Evolutionary conservation across 1,140 invertebrate species (phyloP), one percentile per base, ranked within the genome.

Genomic region (Drosophila burlai): DNA sequence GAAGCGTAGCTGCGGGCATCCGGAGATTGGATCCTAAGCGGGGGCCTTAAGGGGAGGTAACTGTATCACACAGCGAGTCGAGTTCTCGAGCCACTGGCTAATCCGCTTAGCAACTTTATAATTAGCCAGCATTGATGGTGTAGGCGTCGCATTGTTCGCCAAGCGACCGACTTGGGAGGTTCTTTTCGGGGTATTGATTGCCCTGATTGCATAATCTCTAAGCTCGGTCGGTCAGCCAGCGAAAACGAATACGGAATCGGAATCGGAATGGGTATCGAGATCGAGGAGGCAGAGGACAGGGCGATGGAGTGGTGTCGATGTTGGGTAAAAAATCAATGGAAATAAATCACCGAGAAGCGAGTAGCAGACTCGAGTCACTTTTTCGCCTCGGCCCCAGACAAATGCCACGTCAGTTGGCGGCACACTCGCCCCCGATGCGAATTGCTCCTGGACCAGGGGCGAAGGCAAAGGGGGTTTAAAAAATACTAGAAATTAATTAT

Each of bases 51-150:
- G 16, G 63, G n/a, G 24, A 15, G 29, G 24, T 21, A 38, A 57
- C 36, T 57, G 68, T 73, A 46, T 52, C 67, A 34, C 9, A 49
- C 34, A 76, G 21, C 46, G 2, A 57, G 54, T 26, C 43, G 31
- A 52, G 54, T 52, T 55, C 49, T 60, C 29, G 40, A 60, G 50
- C 36, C 54, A 43, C 49, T 29, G 43, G 43, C n/a, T 79, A 89
- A 89, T 89, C 84, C 85, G 84, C 84, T 89, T 89, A 89, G 84
- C 84, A 84, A 81, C 69, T 76, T 55, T 80, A 81, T 89, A 87
- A 89, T 90, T 89, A 83, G 73, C 85, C 26, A 54, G 42, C 16
- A 63, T 54, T 62, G 49, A 61, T 46, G 59, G 60, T 58, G 80
- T 76, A 71, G 67, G 72, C 74, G 72, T 67, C 65, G 59, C 45